Evolutionary conservation across 2,797 vertebrate species (phyloP), one percentile per base, ranked within the genome.

Genomic region (Sternotherus odoratus): DNA sequence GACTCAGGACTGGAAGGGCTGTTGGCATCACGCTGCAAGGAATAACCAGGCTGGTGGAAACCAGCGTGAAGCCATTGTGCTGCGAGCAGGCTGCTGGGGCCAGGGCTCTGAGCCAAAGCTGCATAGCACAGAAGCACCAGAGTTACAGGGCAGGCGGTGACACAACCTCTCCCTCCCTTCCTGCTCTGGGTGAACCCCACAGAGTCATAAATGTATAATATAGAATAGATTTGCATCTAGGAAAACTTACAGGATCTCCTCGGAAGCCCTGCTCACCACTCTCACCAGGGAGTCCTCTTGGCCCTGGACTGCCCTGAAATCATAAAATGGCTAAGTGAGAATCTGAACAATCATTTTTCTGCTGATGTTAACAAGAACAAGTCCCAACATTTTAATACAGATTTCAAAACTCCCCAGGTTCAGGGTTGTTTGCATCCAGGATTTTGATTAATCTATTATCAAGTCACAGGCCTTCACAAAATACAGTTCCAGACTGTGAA

Each of bases 301-400:
- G 48, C 82, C 97, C 97, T 30, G 92, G 96, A 60, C 46, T 97
- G 69, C 97, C 97, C 98, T 98, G 82, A 95, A 92, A 91, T 30
- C 48, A 91, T 8, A 79, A 63, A 86, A 84, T 75, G 13, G 16
- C n/a, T 89, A 39, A 94, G 69, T 82, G 82, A 94, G 82, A 79
- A 83, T 4, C 78, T 74, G 16, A 82, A 16, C 39, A 66, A 60
- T 48, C 75, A 13, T 21, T 53, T 88, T 77, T 23, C 28, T 66
- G 23, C 4, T 46, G 72, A 12, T 69, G 21, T 6, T 39, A 69
- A 69, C 63, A 48, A 7, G 11, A 30, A 78, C 23, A 36, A 30
- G 86, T 51, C 43, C 19, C 28, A 74, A 30, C 12, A 46, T 82
- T 60, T 75, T 30, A 51, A 51, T 36, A 28, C 43, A 33, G n/a